phyloP scores from a whole-genome alignment of 2,888 invertebrate genomes.

The Vandiemenella viatica region DNA sequence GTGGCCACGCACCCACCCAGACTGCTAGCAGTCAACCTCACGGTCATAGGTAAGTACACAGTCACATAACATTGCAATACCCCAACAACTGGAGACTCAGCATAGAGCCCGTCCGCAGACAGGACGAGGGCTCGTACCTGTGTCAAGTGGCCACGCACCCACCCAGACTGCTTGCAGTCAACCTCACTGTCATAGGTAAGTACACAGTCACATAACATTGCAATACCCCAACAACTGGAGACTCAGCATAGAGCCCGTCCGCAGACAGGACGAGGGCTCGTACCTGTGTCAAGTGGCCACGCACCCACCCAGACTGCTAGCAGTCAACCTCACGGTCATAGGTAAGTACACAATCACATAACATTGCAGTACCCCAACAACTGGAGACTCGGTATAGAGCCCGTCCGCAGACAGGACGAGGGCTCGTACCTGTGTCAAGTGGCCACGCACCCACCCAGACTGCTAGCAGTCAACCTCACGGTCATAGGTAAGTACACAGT shows the following conservation, averaged over 20 bases:
- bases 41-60: constrained; percentile 52
- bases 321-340: constrained; percentile 57
- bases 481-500: constrained; percentile 52
- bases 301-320: constrained; percentile 61
- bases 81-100: constrained; percentile 55
- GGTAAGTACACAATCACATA: constrained; percentile 50
- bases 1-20: constrained; percentile 66
- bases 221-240: constrained; percentile 59
- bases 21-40: constrained; percentile 57
- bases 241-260: constrained; percentile 53
- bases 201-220: too few species aligned
- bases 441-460: constrained; percentile 63
- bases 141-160: constrained; percentile 72
- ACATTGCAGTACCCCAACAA: constrained; percentile 58
- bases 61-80: too few species aligned
- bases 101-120: constrained; percentile 53
- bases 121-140: constrained; percentile 60
- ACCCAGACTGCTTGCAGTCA: constrained; percentile 56
- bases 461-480: constrained; percentile 57
- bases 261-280: constrained; percentile 51
- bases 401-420: constrained; percentile 52
- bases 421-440: constrained; percentile 67
- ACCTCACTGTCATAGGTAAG: constrained; percentile 60
- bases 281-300: too few species aligned
- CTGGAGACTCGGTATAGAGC: constrained; percentile 54